A percentile compares a stretch with the other conserved stretches of the same genome.
phyloP scores from a whole-genome alignment of 2,888 invertebrate genomes.

The Agriotes lineatus region DNA sequence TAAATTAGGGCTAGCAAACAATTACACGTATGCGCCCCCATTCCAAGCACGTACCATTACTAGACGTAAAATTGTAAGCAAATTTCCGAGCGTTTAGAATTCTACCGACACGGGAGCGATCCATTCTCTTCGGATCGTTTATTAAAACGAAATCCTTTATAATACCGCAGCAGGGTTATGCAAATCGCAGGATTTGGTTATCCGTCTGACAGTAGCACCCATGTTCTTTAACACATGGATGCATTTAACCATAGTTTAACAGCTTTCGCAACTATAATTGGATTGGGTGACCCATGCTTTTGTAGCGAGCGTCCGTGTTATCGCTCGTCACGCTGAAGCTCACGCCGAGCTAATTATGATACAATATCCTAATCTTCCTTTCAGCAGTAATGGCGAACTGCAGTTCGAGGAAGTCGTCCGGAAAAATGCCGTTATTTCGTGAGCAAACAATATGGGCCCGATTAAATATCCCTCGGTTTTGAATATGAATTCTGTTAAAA shows the following conservation, averaged over 20 bases:
- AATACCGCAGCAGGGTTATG: slow-evolving; percentile 36
- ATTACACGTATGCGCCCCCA: neutral
- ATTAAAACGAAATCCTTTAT: slow-evolving; percentile 44
- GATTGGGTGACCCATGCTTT: slow-evolving; percentile 37
- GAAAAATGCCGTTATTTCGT: too few relatives aligned
- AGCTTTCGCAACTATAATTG: slow-evolving; percentile 40
- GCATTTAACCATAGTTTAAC: slow-evolving; percentile 42
- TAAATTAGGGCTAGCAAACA: slow-evolving; percentile 12
- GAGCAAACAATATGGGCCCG: too few relatives aligned
- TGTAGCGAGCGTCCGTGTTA: slow-evolving; percentile 23
- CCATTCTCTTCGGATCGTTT: slow-evolving; percentile 35
- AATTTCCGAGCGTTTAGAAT: slow-evolving; percentile 34
- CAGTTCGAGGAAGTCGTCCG: too few relatives aligned
- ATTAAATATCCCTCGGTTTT: too few relatives aligned
- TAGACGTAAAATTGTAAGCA: slow-evolving; percentile 31
- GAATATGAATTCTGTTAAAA: too few relatives aligned
- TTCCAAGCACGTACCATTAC: slow-evolving; percentile 16
- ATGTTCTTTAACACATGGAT: slow-evolving; percentile 43
- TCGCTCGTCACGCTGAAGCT: slow-evolving; percentile 24
- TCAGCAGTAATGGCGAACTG: neutral
- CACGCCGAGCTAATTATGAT: slow-evolving; percentile 25
- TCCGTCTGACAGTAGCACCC: slow-evolving; percentile 37
- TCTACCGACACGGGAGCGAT: slow-evolving; percentile 27
- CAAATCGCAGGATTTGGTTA: slow-evolving; percentile 39
- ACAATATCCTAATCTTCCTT: slow-evolving; percentile 25